Base-by-base conservation (phyloP, 2,888 invertebrate species). In the Drosophila nigricruria region DNA sequence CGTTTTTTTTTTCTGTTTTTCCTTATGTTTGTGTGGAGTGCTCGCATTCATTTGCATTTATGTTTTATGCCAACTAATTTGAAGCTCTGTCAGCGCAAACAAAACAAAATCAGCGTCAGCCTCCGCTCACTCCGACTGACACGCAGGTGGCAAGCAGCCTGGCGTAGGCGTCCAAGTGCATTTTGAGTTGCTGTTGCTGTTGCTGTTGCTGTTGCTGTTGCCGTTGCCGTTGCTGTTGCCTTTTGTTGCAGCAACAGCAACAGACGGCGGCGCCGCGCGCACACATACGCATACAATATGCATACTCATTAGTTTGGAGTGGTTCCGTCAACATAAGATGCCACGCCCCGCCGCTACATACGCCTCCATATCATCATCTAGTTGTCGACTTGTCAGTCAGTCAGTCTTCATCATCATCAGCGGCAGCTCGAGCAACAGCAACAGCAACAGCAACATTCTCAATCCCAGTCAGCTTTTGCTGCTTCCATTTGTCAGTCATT, bases 261-360 rank as follows among this genome's bases (percentile, higher is more conserved):
- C 67, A 63, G 64, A 71, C 65, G 54, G 63, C 16, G 64, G 59
- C 68, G 62, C 49, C 66, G 5, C n/a, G 50, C 34, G 61, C 80
- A 80, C 77, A 75, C 82, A 77, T 69, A 75, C 81, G 81, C 85
- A 87, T 87, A 84, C 88, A 88, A 84, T 88, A 89, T 86, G 89
- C 88, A 88, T 83, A 87, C 90, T 89, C 90, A 90, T 90, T 90
- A 90, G 89, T 89, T 89, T 89, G 85, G 91, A 89, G 90, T 90
- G 89, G 85, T 82, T 89, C 76, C 85, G 81, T 87, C 82, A 90
- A 89, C 90, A 88, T 69, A 72, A 78, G 78, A 80, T 70, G 58
- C 42, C 40, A 27, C 43, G 57, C 42, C 42, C 5, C n/a, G 5
- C 25, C 43, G 14, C 32, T 27, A 32, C 32, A 36, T 12, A 1